Base-by-base conservation (phyloP, 2,797 vertebrate genomes). In the Cuniculus paca region DNA sequence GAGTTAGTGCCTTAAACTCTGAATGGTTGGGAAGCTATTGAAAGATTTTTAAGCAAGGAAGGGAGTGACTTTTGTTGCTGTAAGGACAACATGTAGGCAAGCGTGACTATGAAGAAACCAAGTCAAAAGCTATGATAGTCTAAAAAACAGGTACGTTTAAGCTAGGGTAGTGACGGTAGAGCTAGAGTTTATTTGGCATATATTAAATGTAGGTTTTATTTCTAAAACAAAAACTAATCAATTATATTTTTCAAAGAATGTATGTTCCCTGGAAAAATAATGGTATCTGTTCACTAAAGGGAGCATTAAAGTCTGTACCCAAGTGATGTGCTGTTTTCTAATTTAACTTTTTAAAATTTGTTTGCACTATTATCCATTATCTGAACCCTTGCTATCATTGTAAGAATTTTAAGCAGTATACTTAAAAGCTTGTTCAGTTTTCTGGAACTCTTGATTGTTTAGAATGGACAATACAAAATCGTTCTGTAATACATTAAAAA, bases 201-300 rank as follows among this genome's bases (percentile, higher is more conserved):
- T 77, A 19, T 92, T 90, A 50, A 58, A 16, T 84, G 90, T n/a
- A 60, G 24, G 6, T n/a, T 75, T 31, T 12, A 68, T 70, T 84
- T 97, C 63, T 96, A 81, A 90, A 93, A 75, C 31, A 91, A 61
- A 86, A 97, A 65, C 16, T 26, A 48, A 82, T 42, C 1, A 81
- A 65, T 22, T 90, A 12, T 4, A 50, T 88, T 87, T 60, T 85
- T 79, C 63, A 42, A 84, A 88, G 90, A 83, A 60, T 42, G 10
- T 31, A 1, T 79, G 52, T 17, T 91, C 75, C 63, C 28, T 61
- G 36, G 45, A 31, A 89, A 92, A 87, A 58, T 54, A 68, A 26
- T 68, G 42, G 63, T 7, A 7, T 85, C 2, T 68, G 50, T 50
- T 86, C 75, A 75, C 28, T 92, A 60, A 78, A 63, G 17, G 60